phyloP scores from a whole-genome alignment of 1,140 invertebrate genomes.

The Zaprionus africanus region DNA sequence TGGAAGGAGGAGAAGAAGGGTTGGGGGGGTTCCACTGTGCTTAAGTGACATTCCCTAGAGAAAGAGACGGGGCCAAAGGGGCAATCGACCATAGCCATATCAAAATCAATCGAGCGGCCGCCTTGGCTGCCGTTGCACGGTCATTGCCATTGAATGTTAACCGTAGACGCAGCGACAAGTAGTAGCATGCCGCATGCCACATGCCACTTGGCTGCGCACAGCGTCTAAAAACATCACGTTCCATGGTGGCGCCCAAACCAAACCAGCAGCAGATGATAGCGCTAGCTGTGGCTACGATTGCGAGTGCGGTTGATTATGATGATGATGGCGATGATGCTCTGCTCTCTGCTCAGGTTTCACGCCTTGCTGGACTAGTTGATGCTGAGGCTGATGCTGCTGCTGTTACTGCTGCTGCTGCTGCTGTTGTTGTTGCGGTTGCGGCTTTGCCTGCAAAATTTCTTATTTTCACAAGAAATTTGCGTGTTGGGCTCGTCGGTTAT shows the following conservation, averaged over 20 bases:
- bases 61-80: conserved; percentile 31
- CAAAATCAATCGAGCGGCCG: conserved; percentile 31
- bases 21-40: conserved; percentile 3
- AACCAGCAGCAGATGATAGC: conserved; percentile 25
- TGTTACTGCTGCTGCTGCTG: conserved; percentile 2
- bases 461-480: conserved; percentile 50
- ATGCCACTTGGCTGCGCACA: conserved; percentile 50
- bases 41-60: conserved; percentile 64
- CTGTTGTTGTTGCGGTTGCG: conserved; percentile 16
- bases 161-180: conserved; percentile 41
- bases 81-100: conserved; percentile 21
- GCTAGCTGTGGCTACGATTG: conserved; percentile 5
- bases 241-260: conserved; percentile 38
- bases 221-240: conserved; percentile 44
- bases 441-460: conserved; percentile 21
- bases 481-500: conserved; percentile 30
- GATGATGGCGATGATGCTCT: conserved; percentile 20
- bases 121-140: conserved; percentile 26
- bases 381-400: conserved; percentile 11
- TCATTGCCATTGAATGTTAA: conserved; percentile 47
- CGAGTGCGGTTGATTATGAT: conserved; percentile 10
- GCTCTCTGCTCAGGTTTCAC: conserved; percentile 46
- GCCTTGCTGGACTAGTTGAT: conserved; percentile 42
- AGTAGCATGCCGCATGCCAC: conserved; percentile 37
- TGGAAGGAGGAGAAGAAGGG: conserved; percentile 5